A percentile compares a stretch with the other conserved stretches of the same genome.
Evolutionary conservation across 2,797 vertebrate genomes (phyloP).

Genomic region (Chrosomus eos): DNA sequence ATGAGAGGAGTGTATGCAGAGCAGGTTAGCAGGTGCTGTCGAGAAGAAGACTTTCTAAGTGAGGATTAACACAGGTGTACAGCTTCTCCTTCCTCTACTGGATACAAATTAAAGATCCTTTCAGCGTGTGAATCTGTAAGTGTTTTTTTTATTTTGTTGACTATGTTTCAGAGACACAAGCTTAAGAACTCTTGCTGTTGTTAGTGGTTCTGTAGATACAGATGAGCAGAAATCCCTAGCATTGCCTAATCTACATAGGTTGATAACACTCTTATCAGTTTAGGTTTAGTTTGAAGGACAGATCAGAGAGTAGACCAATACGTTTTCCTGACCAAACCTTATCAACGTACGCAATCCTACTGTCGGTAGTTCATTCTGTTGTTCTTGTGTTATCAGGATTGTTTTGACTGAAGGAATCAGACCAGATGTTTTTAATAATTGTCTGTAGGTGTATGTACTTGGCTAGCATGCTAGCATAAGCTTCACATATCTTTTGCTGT

Average conservation of each 20-base stretch:
- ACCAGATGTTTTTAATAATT: conserved; percentile 21
- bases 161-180: not conserved
- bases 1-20: conserved; percentile 50
- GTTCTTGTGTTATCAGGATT: not conserved
- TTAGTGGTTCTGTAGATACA: not conserved
- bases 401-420: conserved; percentile 1
- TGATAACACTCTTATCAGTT: conserved; percentile 18
- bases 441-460: not conserved
- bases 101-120: not conserved
- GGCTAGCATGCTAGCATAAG: conserved; percentile 17
- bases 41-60: conserved; percentile 25
- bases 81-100: not conserved
- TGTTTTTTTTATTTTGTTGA: not conserved
- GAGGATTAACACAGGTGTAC: not conserved
- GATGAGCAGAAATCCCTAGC: not conserved
- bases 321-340: not conserved
- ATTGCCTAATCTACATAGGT: not conserved
- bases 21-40: conserved; percentile 59
- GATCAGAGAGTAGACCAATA: not conserved
- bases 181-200: not conserved
- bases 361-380: not conserved
- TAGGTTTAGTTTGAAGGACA: not conserved
- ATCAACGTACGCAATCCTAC: not conserved
- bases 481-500: not conserved
- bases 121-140: conserved; percentile 19